Percentiles rank a stretch among this genome's conserved stretches.
phyloP scores from a whole-genome alignment of 2,888 invertebrate species.

The Anoplius nigerrimus region DNA sequence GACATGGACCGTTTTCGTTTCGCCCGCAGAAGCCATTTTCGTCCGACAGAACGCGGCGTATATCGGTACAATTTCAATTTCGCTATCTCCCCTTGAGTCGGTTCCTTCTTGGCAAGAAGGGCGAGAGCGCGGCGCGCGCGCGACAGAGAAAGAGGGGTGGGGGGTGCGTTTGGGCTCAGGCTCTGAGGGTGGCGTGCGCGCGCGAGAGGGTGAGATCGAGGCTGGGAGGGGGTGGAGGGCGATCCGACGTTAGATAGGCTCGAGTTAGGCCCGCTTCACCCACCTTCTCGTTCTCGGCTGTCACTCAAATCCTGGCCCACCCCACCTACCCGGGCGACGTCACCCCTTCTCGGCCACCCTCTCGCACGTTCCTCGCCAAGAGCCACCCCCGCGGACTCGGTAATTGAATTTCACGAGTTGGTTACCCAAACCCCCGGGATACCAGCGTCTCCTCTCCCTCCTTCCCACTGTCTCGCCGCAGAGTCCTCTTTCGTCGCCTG shows the following conservation, averaged over 20 bases:
- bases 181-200: constrained; percentile 12
- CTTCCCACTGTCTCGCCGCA: constrained; percentile 30
- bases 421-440: constrained; percentile 70
- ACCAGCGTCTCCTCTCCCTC: constrained; percentile 44
- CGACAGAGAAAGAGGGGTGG: constrained; percentile 11
- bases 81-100: constrained; percentile 63
- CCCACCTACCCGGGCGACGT: constrained; percentile 43
- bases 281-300: constrained; percentile 68
- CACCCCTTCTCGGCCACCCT: constrained; percentile 47
- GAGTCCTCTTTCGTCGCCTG: constrained; percentile 43
- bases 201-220: constrained; percentile 12
- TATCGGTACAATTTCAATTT: constrained; percentile 68
- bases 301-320: constrained; percentile 71
- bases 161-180: no score
- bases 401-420: constrained; percentile 76
- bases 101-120: constrained; percentile 35
- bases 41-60: constrained; percentile 43
- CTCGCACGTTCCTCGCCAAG: constrained; percentile 49
- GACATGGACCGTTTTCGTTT: not conserved
- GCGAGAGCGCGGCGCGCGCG: constrained; percentile 14
- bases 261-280: constrained; percentile 53
- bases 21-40: constrained; percentile 32
- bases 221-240: constrained; percentile 23
- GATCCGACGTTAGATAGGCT: constrained; percentile 65
- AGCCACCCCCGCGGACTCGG: constrained; percentile 67